These are phyloP conservation scores for Ammodytes dubius DNA, from an alignment of 2,113 vertebrate genomes.

Conservation along the genomic window DNA sequence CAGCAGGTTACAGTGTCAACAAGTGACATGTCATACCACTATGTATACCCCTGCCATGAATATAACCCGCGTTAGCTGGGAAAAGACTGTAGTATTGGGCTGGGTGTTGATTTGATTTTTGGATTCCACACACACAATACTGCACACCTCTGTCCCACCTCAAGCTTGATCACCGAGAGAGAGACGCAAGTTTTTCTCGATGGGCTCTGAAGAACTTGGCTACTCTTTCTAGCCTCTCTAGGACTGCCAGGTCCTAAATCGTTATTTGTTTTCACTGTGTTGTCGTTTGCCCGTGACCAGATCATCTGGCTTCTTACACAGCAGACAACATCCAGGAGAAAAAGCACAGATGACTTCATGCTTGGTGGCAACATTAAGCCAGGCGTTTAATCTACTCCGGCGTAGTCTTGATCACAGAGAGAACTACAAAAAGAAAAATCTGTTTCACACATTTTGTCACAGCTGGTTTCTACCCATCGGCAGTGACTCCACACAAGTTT, in stretches of 20 bases:
- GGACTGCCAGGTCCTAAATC: too few species aligned
- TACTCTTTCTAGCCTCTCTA: too few species aligned
- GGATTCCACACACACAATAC: not conserved
- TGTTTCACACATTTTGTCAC: not conserved
- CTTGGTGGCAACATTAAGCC: not conserved
- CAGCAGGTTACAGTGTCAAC: constrained; percentile 36
- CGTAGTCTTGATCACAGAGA: not conserved
- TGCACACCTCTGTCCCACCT: not conserved
- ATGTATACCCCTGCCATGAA: not conserved
- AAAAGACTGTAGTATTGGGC: not conserved
- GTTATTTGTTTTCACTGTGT: too few species aligned
- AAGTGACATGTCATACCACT: constrained; percentile 16
- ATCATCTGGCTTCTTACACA: too few species aligned
- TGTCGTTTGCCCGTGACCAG: too few species aligned
- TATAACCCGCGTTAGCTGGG: not conserved
- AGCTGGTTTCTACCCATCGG: constrained; percentile 13
- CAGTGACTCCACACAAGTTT: constrained; percentile 22
- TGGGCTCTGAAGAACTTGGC: too few species aligned
- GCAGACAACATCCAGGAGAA: not conserved
- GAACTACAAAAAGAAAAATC: not conserved
- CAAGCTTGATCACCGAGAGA: too few species aligned
- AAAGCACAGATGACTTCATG: not conserved
- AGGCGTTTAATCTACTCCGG: not conserved
- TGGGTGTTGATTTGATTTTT: not conserved
- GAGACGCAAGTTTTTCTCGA: too few species aligned